A percentile compares a stretch with the other conserved stretches of the same genome.
phyloP scores from a whole-genome alignment of 2,888 invertebrate species.

The Morpho achilles region DNA sequence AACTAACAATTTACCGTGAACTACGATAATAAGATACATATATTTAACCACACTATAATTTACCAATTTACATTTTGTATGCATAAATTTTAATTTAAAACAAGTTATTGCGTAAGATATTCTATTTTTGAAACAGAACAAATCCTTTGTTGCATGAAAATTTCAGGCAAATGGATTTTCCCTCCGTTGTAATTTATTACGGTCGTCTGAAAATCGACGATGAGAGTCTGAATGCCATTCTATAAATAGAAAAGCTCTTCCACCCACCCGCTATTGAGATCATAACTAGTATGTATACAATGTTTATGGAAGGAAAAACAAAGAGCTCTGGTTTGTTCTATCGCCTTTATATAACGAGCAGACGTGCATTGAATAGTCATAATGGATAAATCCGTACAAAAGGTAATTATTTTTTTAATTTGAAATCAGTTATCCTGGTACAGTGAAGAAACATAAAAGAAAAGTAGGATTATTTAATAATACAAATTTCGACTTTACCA shows the following conservation, averaged over 20 bases:
- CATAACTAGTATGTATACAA: constrained; percentile 10
- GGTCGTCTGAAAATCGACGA: constrained; percentile 14
- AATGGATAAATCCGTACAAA: constrained; percentile 2
- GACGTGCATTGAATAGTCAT: constrained; percentile 13
- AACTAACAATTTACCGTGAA: no score
- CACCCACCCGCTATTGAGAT: constrained; percentile 30
- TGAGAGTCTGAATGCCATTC: constrained; percentile 16
- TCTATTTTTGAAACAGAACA: neutral
- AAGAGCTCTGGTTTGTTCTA: constrained; percentile 7
- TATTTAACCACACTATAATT: no score
- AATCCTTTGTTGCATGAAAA: constrained; percentile 10
- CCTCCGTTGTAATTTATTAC: constrained; percentile 8
- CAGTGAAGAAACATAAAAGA: neutral
- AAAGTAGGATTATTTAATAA: no score
- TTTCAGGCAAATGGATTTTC: constrained; percentile 4
- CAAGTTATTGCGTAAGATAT: neutral
- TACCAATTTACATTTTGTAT: no score
- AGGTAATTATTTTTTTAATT: constrained; percentile 16
- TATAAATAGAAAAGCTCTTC: constrained; percentile 40
- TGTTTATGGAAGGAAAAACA: constrained; percentile 11
- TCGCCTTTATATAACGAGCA: constrained; percentile 14
- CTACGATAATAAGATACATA: no score
- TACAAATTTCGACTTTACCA: no score
- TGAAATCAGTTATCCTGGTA: neutral
- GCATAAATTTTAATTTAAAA: no score